phyloP scores from a whole-genome alignment of 1,140 invertebrate genomes.

The Brachystomella parvula region DNA sequence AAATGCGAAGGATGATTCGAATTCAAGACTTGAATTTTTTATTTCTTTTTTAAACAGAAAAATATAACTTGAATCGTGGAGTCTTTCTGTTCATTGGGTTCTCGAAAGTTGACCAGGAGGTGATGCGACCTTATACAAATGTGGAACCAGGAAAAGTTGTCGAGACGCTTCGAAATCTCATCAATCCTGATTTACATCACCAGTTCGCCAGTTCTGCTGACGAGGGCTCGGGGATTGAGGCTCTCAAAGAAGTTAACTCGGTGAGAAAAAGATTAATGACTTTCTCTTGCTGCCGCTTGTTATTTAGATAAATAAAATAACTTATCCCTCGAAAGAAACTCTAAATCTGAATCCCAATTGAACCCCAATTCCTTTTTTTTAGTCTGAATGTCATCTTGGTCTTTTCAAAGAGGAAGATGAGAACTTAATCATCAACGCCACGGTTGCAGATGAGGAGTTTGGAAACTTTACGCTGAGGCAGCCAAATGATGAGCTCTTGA shows the following conservation, averaged over 20 bases:
- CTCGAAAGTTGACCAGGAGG: constrained; percentile 73
- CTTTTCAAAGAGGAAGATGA: constrained; percentile 74
- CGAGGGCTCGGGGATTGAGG: constrained; percentile 20
- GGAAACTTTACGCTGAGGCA: constrained; percentile 41
- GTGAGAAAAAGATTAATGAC: constrained; percentile 25
- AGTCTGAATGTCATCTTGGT: constrained; percentile 73
- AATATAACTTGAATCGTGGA: constrained; percentile 67
- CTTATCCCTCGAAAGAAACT: background rate
- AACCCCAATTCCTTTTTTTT: constrained; percentile 42
- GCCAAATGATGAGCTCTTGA: constrained; percentile 45
- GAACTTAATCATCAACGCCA: constrained; percentile 75
- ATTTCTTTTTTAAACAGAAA: constrained; percentile 47
- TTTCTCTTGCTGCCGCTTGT: background rate
- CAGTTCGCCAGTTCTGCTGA: constrained; percentile 32
- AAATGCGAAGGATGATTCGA: background rate
- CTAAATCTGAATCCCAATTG: background rate
- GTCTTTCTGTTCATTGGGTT: constrained; percentile 80
- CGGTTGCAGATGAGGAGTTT: constrained; percentile 57
- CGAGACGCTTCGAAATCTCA: constrained; percentile 55
- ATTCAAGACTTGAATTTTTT: constrained; percentile 3
- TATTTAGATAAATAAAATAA: background rate
- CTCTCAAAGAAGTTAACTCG: constrained; percentile 33
- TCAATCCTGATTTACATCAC: constrained; percentile 32
- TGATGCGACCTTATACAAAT: constrained; percentile 67
- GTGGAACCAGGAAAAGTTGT: constrained; percentile 70